Base-by-base conservation (phyloP, 2,113 vertebrate genomes). In the Podocnemis expansa region DNA sequence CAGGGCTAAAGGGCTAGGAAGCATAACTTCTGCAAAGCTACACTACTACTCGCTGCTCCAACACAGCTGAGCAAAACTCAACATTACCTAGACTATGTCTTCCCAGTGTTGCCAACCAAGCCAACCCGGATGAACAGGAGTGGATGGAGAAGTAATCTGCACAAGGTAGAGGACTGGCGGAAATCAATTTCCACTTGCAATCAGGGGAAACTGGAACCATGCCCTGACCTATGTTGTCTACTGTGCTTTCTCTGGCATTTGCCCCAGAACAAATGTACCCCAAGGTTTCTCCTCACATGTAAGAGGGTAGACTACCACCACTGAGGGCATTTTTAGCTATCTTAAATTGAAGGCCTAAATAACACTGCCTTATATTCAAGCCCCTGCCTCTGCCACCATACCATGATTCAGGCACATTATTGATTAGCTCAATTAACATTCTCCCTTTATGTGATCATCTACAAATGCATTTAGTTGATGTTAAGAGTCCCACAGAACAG, bases 361-460 rank as follows among this genome's bases (percentile, higher is more conserved):
- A 92, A 38, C n/a, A 45, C 79, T 78, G 88, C 7, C 78, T 93
- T 82, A 45, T 82, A 67, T 89, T 87, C 76, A 95, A 91, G 91
- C 31, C 29, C n/a, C 4, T 12, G 9, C 80, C 90, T 29, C 78
- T 49, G 81, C 45, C 17, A 85, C 13, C 88, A 19, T 19, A 45
- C 27, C 45, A 51, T 52, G 47, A 80, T 52, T 52, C 47, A 22
- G 47, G 17, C 17, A n/a, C 10, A 93, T 93, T 27, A 87, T 45
- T 80, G 89, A n/a, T 5, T 4, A 95, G 73, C 1, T 67, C 78
- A 84, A 89, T 93, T 91, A 96, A 80, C 89, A 93, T 82, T 90
- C 78, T 93, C 58, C 85, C 38, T 51, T 29, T 25, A 76, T 8
- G 7, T 49, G 78, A 80, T 13, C 10, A 34, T 29, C 16, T 38